Evolutionary conservation across 2,797 vertebrate genomes (phyloP).

Genomic region (Crenichthys baileyi): DNA sequence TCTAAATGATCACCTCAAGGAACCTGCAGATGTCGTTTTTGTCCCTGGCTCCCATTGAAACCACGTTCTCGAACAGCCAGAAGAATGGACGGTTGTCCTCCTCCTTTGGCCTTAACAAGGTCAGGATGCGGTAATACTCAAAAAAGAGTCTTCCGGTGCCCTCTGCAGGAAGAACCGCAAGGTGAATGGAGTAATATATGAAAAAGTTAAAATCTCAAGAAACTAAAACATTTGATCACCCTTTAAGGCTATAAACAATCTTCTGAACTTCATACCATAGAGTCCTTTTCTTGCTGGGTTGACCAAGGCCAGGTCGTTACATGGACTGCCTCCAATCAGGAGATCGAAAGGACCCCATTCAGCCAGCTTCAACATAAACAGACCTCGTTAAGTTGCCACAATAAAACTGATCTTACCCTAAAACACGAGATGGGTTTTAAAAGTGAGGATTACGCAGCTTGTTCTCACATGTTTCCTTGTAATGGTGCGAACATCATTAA

Average conservation of each 20-base stretch:
- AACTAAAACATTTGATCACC: not conserved
- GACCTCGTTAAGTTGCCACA: not conserved
- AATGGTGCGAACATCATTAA: slow-evolving; percentile 90
- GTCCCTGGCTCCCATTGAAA: slow-evolving; percentile 90
- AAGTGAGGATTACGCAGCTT: not conserved
- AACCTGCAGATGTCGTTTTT: slow-evolving; percentile 94
- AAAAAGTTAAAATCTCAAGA: not conserved
- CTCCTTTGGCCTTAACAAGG: slow-evolving; percentile 87
- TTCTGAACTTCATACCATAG: slow-evolving; percentile 82
- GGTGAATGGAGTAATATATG: not conserved
- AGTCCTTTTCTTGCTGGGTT: slow-evolving; percentile 91
- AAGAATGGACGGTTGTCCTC: slow-evolving; percentile 92
- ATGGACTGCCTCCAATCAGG: slow-evolving; percentile 94
- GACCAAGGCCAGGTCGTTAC: slow-evolving; percentile 91
- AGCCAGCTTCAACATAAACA: slow-evolving; percentile 82
- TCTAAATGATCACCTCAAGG: slow-evolving; percentile 84
- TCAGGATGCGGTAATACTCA: slow-evolving; percentile 93
- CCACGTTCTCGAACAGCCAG: slow-evolving; percentile 97
- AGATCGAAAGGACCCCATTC: slow-evolving; percentile 97
- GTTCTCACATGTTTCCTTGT: slow-evolving; percentile 91
- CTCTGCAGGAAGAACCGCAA: slow-evolving; percentile 74
- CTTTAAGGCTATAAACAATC: not conserved
- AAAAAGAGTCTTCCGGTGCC: slow-evolving; percentile 95
- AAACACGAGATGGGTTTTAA: not conserved
- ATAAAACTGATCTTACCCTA: not conserved